These are phyloP conservation scores for Lymantria monacha DNA, from an alignment of 2,888 invertebrate species.

Conservation along the genomic window DNA sequence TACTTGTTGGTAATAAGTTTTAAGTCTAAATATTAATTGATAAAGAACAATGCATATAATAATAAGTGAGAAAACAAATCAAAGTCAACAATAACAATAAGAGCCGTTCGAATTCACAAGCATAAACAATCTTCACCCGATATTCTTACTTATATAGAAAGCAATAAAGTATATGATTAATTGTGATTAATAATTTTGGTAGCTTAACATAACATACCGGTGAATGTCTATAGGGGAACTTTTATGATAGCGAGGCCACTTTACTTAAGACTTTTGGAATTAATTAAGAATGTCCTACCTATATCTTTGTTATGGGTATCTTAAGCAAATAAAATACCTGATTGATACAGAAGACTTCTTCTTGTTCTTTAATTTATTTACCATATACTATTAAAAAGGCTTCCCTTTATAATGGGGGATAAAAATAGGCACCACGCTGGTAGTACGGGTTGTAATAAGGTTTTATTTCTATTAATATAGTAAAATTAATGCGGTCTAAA, in stretches of 20 bases:
- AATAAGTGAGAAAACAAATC: conserved; percentile 50
- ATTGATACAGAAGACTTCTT: neutral
- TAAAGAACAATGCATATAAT: conserved; percentile 42
- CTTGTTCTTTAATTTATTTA: too few relatives aligned
- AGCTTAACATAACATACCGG: conserved; percentile 40
- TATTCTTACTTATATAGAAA: conserved; percentile 23
- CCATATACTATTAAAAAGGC: too few relatives aligned
- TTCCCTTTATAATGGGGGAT: too few relatives aligned
- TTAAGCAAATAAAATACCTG: neutral
- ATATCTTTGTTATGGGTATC: conserved; percentile 42
- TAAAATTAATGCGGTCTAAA: too few relatives aligned
- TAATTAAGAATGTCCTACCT: conserved; percentile 62
- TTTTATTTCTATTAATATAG: too few relatives aligned
- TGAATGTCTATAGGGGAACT: conserved; percentile 51
- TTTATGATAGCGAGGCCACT: conserved; percentile 63
- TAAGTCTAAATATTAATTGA: too few relatives aligned
- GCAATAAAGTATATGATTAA: conserved; percentile 26
- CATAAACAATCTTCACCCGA: conserved; percentile 8
- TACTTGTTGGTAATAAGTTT: too few relatives aligned
- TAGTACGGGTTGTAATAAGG: too few relatives aligned
- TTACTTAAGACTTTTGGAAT: conserved; percentile 55
- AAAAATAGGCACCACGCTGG: too few relatives aligned
- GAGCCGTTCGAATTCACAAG: conserved; percentile 35
- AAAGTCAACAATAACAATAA: conserved; percentile 53
- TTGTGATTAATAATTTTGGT: conserved; percentile 17